These are phyloP conservation scores for Cosmopolites sordidus DNA, from an alignment of 2,888 invertebrate genomes.

Conservation along the genomic window DNA sequence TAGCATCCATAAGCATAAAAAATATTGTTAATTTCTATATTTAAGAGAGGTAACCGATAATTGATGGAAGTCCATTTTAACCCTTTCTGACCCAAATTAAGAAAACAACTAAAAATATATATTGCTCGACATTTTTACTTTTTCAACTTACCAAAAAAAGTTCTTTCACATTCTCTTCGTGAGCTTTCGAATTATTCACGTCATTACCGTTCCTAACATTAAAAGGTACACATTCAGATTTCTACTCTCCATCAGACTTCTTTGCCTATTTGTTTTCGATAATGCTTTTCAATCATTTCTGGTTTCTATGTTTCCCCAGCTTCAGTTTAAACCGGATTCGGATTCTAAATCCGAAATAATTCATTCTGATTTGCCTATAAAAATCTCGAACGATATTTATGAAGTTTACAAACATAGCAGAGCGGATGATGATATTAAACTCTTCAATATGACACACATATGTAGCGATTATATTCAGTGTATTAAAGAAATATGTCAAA, in stretches of 20 bases:
- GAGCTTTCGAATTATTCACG: background rate
- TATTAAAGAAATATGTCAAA: conserved; percentile 3
- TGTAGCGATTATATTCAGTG: conserved; percentile 2
- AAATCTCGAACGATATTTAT: background rate
- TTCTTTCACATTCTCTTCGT: background rate
- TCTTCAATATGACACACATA: background rate
- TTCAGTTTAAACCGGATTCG: background rate
- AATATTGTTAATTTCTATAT: too few species aligned
- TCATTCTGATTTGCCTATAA: background rate
- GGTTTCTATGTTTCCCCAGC: background rate
- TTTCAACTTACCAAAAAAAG: conserved; percentile 1
- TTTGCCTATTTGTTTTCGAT: background rate
- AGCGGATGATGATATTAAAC: background rate
- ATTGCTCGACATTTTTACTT: conserved; percentile 1
- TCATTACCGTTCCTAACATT: background rate
- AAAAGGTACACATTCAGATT: conserved; percentile 8
- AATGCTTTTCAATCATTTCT: background rate
- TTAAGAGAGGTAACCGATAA: too few species aligned
- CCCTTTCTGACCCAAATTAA: too few species aligned
- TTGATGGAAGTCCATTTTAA: too few species aligned
- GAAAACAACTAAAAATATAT: too few species aligned
- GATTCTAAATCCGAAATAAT: background rate
- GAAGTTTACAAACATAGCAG: background rate
- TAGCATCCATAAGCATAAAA: too few species aligned
- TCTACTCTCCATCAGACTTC: background rate